Conservation (phyloP, 1,140 invertebrate species). For the Aradophagus sp. region DNA sequence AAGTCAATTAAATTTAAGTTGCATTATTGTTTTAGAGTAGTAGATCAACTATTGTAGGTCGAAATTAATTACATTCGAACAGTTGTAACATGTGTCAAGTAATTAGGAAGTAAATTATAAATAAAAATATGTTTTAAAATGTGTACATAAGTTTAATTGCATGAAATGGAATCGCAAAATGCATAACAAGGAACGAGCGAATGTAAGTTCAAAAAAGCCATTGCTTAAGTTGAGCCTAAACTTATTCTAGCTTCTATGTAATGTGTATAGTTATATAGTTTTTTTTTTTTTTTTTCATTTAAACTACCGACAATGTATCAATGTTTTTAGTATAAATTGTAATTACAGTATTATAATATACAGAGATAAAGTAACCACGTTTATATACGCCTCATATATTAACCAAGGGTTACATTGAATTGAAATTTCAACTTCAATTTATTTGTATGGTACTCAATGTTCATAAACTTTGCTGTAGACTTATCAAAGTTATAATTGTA, state of each 20-base stretch:
- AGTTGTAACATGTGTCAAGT: no score
- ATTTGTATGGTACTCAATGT: no score
- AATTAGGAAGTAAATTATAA: no score
- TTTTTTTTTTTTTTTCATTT: slow-evolving; percentile 37
- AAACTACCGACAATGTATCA: slow-evolving; percentile 69
- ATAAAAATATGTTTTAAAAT: no score
- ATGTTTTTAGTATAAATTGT: slow-evolving; percentile 72
- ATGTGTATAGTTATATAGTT: slow-evolving; percentile 41
- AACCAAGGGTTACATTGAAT: slow-evolving; percentile 27
- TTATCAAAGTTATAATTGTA: no score
- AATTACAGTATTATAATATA: slow-evolving; percentile 73
- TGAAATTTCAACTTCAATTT: slow-evolving; percentile 1
- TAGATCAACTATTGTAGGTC: no score
- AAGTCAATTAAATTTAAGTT: no score
- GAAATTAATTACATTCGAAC: no score
- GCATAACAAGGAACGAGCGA: slow-evolving; percentile 35
- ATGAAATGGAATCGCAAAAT: no score
- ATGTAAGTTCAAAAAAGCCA: slow-evolving; percentile 47
- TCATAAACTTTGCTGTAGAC: no score
- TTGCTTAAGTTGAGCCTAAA: slow-evolving; percentile 71
- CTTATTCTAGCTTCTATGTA: slow-evolving; percentile 65
- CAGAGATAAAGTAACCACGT: slow-evolving; percentile 61
- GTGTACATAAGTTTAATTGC: no score
- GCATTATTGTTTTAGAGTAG: no score
- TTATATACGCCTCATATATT: slow-evolving; percentile 28